A percentile compares a stretch with the other conserved stretches of the same genome.
These are phyloP conservation scores for Sorex fumeus DNA, from an alignment of 2,113 vertebrate genomes.

Conservation along the genomic window DNA sequence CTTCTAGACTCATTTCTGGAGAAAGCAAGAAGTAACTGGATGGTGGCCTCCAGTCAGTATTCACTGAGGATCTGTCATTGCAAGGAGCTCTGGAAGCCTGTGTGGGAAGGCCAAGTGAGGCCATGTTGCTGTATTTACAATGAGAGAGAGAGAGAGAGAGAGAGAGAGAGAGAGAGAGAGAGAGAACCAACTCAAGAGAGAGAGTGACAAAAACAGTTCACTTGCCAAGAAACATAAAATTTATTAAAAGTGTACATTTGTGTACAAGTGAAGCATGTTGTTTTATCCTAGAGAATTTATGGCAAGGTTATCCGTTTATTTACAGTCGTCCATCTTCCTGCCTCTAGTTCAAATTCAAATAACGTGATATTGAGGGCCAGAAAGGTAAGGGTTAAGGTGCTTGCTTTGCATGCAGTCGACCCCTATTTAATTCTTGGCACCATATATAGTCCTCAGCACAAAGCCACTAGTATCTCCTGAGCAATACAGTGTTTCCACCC, in stretches of 20 bases:
- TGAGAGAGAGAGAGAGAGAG: too few relatives aligned
- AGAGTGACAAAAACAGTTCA: background rate
- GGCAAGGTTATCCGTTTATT: background rate
- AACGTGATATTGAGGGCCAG: background rate
- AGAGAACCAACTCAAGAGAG: background rate
- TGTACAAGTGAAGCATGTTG: background rate
- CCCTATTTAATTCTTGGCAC: too few relatives aligned
- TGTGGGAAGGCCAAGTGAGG: background rate
- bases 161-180: too few relatives aligned
- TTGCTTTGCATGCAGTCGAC: too few relatives aligned
- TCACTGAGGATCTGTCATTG: constrained; percentile 31
- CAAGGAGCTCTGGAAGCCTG: background rate
- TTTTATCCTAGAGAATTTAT: constrained; percentile 56
- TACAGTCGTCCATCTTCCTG: background rate
- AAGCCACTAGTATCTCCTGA: too few relatives aligned
- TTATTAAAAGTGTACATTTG: background rate
- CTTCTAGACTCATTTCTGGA: constrained; percentile 64
- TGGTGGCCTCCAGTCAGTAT: background rate
- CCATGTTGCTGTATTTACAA: too few relatives aligned
- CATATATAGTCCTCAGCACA: too few relatives aligned
- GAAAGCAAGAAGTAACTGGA: constrained; percentile 45
- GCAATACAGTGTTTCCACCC: too few relatives aligned
- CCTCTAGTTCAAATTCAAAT: constrained; percentile 11
- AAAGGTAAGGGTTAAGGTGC: too few relatives aligned
- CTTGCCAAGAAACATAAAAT: constrained; percentile 9